phyloP scores from a whole-genome alignment of 2,888 invertebrate species.

The Sarcophaga caerulescens region DNA sequence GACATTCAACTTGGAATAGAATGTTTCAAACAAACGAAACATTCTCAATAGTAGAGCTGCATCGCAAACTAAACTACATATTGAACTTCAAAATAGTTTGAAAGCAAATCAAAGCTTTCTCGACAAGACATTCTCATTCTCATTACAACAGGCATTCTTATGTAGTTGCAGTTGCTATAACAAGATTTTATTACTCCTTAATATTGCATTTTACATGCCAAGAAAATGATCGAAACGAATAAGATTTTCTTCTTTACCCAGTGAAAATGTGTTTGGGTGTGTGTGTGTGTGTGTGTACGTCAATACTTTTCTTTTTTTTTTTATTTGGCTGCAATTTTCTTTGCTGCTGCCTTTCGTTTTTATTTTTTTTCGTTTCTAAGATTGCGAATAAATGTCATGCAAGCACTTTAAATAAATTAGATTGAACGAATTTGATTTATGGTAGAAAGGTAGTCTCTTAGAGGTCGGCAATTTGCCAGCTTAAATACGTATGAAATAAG shows the following conservation, averaged over 20 bases:
- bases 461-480: conserved; percentile 54
- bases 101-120: conserved; percentile 23
- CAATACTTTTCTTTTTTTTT: conserved; percentile 1
- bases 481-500: neutral
- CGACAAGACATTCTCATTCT: conserved; percentile 13
- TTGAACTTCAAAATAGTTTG: neutral
- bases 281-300: neutral
- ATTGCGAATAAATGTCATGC: conserved; percentile 54
- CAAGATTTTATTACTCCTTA: conserved; percentile 62
- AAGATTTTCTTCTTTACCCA: neutral
- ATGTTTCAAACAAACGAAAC: no score
- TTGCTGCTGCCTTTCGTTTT: conserved; percentile 13
- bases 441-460: conserved; percentile 30
- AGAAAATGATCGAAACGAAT: conserved; percentile 17
- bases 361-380: neutral
- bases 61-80: no score
- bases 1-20: no score
- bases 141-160: conserved; percentile 46
- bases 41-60: no score
- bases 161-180: conserved; percentile 45
- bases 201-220: conserved; percentile 56
- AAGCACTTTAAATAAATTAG: conserved; percentile 64
- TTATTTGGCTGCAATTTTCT: neutral
- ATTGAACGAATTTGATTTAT: conserved; percentile 65
- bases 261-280: neutral